Conservation (phyloP, 2,888 invertebrate genomes). For the Suillia variegata region DNA sequence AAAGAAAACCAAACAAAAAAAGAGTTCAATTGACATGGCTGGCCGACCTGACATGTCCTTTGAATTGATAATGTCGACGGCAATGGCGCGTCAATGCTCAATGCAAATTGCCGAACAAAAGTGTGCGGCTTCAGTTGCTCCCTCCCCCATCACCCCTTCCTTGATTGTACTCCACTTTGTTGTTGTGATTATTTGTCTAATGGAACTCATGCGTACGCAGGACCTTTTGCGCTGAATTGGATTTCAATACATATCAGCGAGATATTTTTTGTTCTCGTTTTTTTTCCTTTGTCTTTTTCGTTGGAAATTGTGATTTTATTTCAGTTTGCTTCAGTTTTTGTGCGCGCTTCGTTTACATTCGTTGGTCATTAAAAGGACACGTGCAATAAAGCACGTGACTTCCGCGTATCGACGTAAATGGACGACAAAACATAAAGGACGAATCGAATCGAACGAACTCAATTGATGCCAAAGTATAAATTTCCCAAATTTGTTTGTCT, state of each 20-base stretch:
- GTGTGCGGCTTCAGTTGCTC: neutral
- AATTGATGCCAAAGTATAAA: conserved; percentile 20
- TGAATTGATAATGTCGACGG: conserved; percentile 31
- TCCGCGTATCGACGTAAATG: conserved; percentile 23
- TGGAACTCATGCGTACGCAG: conserved; percentile 53
- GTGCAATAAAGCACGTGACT: conserved; percentile 58
- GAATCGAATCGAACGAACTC: no score
- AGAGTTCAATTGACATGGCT: conserved; percentile 45
- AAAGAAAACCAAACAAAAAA: conserved; percentile 22
- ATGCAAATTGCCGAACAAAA: conserved; percentile 47
- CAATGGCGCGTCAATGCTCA: conserved; percentile 16
- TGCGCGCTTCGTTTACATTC: conserved; percentile 34
- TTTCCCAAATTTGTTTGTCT: conserved; percentile 18
- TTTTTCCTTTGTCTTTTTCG: conserved; percentile 33
- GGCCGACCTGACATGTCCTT: conserved; percentile 45
- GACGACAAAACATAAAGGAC: no score
- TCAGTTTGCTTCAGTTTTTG: neutral
- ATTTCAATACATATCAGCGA: conserved; percentile 55
- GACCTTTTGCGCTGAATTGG: conserved; percentile 52
- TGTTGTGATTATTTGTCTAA: conserved; percentile 55
- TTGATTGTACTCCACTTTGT: conserved; percentile 22
- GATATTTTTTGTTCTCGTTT: conserved; percentile 38
- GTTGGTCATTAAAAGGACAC: conserved; percentile 61
- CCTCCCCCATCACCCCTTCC: conserved; percentile 12
- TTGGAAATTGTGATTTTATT: conserved; percentile 8